Conservation (phyloP, 2,888 invertebrate genomes). For the Meiosimyza decipiens region DNA sequence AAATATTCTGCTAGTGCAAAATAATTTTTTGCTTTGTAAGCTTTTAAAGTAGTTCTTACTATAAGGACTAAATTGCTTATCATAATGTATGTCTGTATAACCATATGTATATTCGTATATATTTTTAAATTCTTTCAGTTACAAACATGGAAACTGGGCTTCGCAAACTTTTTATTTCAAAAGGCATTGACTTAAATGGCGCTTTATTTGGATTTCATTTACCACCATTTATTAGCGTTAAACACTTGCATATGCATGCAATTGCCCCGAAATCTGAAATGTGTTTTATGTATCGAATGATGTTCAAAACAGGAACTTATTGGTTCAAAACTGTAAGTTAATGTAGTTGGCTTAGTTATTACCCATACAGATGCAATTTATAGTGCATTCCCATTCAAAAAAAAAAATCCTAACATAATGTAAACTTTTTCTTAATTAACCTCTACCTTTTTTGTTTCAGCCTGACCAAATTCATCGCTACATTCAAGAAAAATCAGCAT, state of each 20-base stretch:
- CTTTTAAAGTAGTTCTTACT: too few relatives aligned
- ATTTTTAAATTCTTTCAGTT: constrained; percentile 68
- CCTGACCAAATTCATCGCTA: constrained; percentile 23
- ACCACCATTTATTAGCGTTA: constrained; percentile 88
- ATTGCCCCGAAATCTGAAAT: constrained; percentile 84
- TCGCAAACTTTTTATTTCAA: constrained; percentile 67
- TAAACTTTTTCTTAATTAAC: neutral
- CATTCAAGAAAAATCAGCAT: neutral
- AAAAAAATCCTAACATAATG: too few relatives aligned
- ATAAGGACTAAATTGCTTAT: too few relatives aligned
- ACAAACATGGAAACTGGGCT: constrained; percentile 73
- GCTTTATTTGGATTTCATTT: constrained; percentile 85
- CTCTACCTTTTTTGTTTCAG: constrained; percentile 4
- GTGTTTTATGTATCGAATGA: constrained; percentile 72
- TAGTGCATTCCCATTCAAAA: too few relatives aligned
- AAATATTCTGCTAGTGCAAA: too few relatives aligned
- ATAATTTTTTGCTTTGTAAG: too few relatives aligned
- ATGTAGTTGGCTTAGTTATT: neutral
- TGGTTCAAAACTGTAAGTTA: constrained; percentile 85
- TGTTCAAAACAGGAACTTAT: constrained; percentile 79
- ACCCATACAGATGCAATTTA: too few relatives aligned
- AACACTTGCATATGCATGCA: constrained; percentile 84
- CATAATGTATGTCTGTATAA: too few relatives aligned
- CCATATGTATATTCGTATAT: neutral
- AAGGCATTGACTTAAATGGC: constrained; percentile 67